Evolutionary conservation across 2,888 invertebrate genomes (phyloP).

Genomic region (Oligia latruncula): DNA sequence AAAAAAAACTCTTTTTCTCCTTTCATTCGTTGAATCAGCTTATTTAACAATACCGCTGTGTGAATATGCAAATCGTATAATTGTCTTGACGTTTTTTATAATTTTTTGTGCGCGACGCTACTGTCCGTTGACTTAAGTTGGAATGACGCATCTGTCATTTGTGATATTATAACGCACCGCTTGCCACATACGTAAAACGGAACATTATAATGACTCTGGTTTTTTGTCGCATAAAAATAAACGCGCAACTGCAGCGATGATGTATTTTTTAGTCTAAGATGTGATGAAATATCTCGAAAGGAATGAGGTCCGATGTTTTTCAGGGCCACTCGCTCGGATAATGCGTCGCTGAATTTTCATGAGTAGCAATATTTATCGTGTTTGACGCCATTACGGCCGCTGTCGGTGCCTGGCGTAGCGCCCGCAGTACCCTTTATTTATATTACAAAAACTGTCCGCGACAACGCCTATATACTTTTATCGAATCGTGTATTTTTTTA

Average conservation of each 20-base stretch:
- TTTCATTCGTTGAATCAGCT: constrained; percentile 79
- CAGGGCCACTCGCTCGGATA: constrained; percentile 73
- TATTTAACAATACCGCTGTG: constrained; percentile 75
- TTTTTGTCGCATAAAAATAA: constrained; percentile 78
- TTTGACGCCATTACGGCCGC: constrained; percentile 81
- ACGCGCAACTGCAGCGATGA: constrained; percentile 74
- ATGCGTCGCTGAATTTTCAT: constrained; percentile 87
- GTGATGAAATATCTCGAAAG: constrained; percentile 79
- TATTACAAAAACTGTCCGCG: constrained; percentile 84
- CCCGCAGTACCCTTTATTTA: constrained; percentile 79
- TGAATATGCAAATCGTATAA: constrained; percentile 88
- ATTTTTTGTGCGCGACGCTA: constrained; percentile 71
- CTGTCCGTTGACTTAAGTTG: constrained; percentile 72
- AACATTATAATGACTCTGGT: constrained; percentile 78
- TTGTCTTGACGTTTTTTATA: constrained; percentile 80
- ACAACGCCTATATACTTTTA: constrained; percentile 85
- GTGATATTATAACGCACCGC: constrained; percentile 83
- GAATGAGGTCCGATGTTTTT: constrained; percentile 79
- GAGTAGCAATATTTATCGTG: constrained; percentile 85
- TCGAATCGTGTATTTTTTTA: constrained; percentile 86
- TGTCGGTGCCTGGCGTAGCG: constrained; percentile 76
- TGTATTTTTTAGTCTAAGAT: constrained; percentile 75
- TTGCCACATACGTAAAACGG: constrained; percentile 80
- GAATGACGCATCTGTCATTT: constrained; percentile 89
- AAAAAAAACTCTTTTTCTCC: constrained; percentile 71